Conservation (phyloP, 2,888 invertebrate genomes). For the Agriotes lineatus region DNA sequence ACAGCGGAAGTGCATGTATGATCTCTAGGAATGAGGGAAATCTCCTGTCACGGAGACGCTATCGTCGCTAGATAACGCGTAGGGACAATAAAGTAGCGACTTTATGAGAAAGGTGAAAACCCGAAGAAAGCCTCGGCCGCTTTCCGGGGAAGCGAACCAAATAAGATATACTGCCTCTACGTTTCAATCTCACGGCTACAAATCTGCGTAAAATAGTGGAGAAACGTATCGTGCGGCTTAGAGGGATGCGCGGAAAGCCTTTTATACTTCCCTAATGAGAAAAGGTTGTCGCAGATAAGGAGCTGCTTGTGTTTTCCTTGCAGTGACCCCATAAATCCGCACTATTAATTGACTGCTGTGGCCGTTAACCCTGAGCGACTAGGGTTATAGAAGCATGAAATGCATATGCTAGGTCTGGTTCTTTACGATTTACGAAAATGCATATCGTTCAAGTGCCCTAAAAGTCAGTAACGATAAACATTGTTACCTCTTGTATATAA, state of each 20-base stretch:
- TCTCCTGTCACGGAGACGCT: background rate
- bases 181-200: conserved; percentile 38
- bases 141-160: conserved; percentile 33
- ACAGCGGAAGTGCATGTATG: background rate
- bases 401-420: no score
- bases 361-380: no score
- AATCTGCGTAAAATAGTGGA: conserved; percentile 38
- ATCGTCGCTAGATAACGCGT: conserved; percentile 24
- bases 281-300: conserved; percentile 16
- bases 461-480: no score
- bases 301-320: background rate
- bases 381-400: no score
- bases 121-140: conserved; percentile 19
- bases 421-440: no score
- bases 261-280: conserved; percentile 19
- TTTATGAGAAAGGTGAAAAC: conserved; percentile 40
- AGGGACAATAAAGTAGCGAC: conserved; percentile 31
- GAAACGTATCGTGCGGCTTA: conserved; percentile 18
- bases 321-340: no score
- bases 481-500: no score
- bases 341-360: no score
- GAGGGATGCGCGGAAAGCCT: conserved; percentile 12
- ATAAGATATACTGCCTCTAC: conserved; percentile 32
- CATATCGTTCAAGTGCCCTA: no score
- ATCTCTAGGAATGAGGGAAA: conserved; percentile 3